Percentiles rank a stretch among this genome's conserved stretches.
Conservation (phyloP, 2,797 vertebrate species). For the Coracias cyanogaster region DNA sequence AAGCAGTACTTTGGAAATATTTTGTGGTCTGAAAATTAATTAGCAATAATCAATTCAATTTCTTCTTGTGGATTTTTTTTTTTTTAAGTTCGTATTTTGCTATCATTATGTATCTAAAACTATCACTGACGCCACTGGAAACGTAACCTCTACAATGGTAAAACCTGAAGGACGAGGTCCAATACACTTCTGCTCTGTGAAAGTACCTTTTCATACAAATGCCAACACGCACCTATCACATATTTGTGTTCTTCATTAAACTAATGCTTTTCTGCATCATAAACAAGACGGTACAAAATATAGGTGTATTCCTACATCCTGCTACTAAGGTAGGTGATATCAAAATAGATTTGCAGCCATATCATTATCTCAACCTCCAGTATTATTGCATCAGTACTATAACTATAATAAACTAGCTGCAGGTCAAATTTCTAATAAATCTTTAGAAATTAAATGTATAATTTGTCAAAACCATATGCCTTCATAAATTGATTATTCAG, state of each 20-base stretch:
- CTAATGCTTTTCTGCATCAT: conserved; percentile 67
- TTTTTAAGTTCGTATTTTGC: background rate
- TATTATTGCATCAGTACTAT: conserved; percentile 71
- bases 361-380: conserved; percentile 74
- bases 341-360: conserved; percentile 74
- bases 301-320: conserved; percentile 62
- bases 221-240: conserved; percentile 55
- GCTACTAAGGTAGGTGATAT: conserved; percentile 58
- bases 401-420: conserved; percentile 79
- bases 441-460: conserved; percentile 81
- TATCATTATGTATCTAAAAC: background rate
- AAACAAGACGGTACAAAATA: conserved; percentile 63
- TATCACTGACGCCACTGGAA: background rate
- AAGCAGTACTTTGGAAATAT: conserved; percentile 42
- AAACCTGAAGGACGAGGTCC: background rate
- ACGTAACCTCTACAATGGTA: background rate
- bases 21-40: conserved; percentile 53
- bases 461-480: conserved; percentile 82
- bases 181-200: conserved; percentile 26
- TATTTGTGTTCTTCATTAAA: conserved; percentile 74
- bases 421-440: conserved; percentile 82
- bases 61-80: background rate
- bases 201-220: conserved; percentile 60
- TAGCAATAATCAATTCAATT: conserved; percentile 42
- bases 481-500: conserved; percentile 83